Conservation (phyloP, 2,888 invertebrate species). For the Sphaeridia pumilis region DNA sequence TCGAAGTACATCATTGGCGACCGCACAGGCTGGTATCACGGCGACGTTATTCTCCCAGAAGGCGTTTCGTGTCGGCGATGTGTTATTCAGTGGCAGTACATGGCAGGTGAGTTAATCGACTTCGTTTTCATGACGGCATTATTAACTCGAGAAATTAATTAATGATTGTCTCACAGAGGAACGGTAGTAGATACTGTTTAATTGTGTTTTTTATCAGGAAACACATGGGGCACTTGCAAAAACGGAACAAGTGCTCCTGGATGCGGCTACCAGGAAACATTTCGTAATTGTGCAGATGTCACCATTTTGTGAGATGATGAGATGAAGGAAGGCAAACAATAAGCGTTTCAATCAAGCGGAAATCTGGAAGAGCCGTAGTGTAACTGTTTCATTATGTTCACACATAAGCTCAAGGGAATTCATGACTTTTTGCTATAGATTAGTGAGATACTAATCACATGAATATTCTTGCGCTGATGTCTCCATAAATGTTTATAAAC, state of each 20-base stretch:
- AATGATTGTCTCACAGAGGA: too few relatives aligned
- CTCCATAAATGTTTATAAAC: too few relatives aligned
- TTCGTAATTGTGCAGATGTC: slow-evolving; percentile 12
- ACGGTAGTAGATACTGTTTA: too few relatives aligned
- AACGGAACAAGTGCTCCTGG: slow-evolving; percentile 6
- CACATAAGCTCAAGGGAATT: too few relatives aligned
- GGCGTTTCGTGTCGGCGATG: slow-evolving; percentile 22
- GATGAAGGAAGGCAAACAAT: too few relatives aligned
- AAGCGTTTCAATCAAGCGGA: too few relatives aligned
- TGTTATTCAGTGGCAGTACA: slow-evolving; percentile 27
- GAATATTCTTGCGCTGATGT: too few relatives aligned
- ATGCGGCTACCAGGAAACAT: slow-evolving; percentile 13
- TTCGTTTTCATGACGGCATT: background rate
- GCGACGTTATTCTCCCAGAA: slow-evolving; percentile 14
- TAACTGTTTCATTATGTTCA: too few relatives aligned
- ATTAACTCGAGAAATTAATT: background rate
- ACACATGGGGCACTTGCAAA: slow-evolving; percentile 13
- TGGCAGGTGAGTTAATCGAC: slow-evolving; percentile 21
- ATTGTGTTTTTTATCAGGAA: too few relatives aligned
- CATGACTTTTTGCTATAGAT: too few relatives aligned
- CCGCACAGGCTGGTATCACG: slow-evolving; percentile 10
- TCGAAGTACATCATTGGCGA: slow-evolving; percentile 3
- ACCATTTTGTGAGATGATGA: slow-evolving; percentile 8
- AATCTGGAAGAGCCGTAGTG: too few relatives aligned
- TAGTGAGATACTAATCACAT: too few relatives aligned